These are phyloP conservation scores for Dufourea novaeangliae DNA, from an alignment of 1,140 invertebrate species.

Conservation along the genomic window DNA sequence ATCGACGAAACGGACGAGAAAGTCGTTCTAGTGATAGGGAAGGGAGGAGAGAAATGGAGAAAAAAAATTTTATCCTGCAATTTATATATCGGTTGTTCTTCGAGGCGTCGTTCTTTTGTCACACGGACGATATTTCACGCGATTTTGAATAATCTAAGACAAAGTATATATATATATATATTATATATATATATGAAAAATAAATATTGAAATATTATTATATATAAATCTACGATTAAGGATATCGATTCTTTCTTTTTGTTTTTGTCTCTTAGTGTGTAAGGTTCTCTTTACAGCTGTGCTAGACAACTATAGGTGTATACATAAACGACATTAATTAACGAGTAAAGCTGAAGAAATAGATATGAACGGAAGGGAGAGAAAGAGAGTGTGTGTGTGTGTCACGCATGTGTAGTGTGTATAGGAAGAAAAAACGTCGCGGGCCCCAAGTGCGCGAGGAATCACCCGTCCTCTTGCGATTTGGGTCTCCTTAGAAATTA, in stretches of 20 bases:
- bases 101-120: constrained; percentile 57
- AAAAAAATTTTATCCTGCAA: constrained; percentile 62
- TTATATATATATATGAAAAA: constrained; percentile 55
- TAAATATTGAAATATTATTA: constrained; percentile 57
- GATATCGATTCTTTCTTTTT: constrained; percentile 59
- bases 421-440: background rate
- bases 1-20: constrained; percentile 40
- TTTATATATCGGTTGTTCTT: constrained; percentile 67
- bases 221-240: constrained; percentile 65
- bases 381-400: background rate
- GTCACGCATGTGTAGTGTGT: constrained; percentile 16
- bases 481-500: constrained; percentile 15
- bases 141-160: constrained; percentile 57
- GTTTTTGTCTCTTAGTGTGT: constrained; percentile 70
- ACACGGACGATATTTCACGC: constrained; percentile 44
- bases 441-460: too few relatives aligned
- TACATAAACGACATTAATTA: constrained; percentile 44
- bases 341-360: constrained; percentile 11
- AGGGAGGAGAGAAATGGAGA: constrained; percentile 29
- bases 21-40: constrained; percentile 62
- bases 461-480: background rate
- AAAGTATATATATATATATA: constrained; percentile 50
- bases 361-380: background rate
- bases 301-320: constrained; percentile 79
- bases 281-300: constrained; percentile 80